Percentiles rank a stretch among this genome's conserved stretches.
phyloP scores from a whole-genome alignment of 2,888 invertebrate genomes.

The Griposia aprilina region DNA sequence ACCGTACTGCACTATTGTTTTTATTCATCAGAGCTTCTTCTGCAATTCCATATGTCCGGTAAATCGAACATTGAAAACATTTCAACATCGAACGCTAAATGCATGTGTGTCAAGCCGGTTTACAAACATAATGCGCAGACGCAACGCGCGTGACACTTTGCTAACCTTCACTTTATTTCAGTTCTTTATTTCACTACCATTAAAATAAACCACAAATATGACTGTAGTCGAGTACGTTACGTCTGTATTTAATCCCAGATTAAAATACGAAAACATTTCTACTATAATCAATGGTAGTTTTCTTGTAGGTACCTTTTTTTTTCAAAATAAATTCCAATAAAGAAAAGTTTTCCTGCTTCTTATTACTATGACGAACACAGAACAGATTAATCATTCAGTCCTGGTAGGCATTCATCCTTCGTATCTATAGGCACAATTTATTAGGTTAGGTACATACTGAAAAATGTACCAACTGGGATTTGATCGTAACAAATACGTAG shows the following conservation, averaged over 20 bases:
- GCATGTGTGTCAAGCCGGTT: constrained; percentile 16
- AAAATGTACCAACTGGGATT: constrained; percentile 55
- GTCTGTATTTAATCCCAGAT: not conserved
- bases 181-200: not conserved
- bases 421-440: constrained; percentile 51
- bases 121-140: constrained; percentile 27
- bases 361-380: constrained; percentile 36
- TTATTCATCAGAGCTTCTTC: constrained; percentile 31
- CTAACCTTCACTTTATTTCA: constrained; percentile 17
- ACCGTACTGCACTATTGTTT: constrained; percentile 28
- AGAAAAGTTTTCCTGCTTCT: constrained; percentile 27
- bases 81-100: constrained; percentile 35
- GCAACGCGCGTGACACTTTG: constrained; percentile 26
- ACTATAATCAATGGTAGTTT: not conserved
- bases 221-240: not conserved
- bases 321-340: constrained; percentile 11
- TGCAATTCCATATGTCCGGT: constrained; percentile 34
- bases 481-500: constrained; percentile 60
- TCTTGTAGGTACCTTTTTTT: not conserved
- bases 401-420: constrained; percentile 43
- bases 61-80: too few relatives aligned
- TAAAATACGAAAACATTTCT: not conserved
- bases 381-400: constrained; percentile 55
- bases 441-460: constrained; percentile 44
- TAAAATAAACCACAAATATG: not conserved